These are phyloP conservation scores for Zaprionus bogoriensis DNA, from an alignment of 2,888 invertebrate species.

Conservation along the genomic window DNA sequence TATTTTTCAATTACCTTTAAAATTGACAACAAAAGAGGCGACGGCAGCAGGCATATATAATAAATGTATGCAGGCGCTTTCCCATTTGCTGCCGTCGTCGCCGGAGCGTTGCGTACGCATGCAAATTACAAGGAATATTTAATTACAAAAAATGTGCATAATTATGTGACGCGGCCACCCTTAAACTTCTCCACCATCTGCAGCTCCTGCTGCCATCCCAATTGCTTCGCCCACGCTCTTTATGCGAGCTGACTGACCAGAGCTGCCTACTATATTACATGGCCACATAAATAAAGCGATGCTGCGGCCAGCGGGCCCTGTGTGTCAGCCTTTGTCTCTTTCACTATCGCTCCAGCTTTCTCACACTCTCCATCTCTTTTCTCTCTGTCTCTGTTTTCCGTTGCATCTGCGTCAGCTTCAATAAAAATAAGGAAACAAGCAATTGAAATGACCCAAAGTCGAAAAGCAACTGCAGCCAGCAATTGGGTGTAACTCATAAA, in stretches of 20 bases:
- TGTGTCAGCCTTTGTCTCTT: background rate
- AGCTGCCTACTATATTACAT: slow-evolving; percentile 44
- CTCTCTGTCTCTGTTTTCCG: slow-evolving; percentile 6
- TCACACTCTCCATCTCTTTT: background rate
- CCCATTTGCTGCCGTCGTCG: slow-evolving; percentile 11
- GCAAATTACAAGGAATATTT: slow-evolving; percentile 81
- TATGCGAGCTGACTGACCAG: slow-evolving; percentile 7
- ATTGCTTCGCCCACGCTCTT: background rate
- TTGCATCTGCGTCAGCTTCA: slow-evolving; percentile 39
- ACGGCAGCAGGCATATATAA: slow-evolving; percentile 39
- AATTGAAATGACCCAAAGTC: slow-evolving; percentile 48
- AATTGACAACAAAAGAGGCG: slow-evolving; percentile 75
- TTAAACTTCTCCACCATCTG: background rate
- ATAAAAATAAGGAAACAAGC: slow-evolving; percentile 48
- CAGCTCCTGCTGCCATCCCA: background rate
- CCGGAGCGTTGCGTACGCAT: slow-evolving; percentile 48
- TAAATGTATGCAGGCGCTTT: slow-evolving; percentile 61
- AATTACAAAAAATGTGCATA: slow-evolving; percentile 81
- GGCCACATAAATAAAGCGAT: slow-evolving; percentile 65
- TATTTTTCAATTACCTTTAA: slow-evolving; percentile 78
- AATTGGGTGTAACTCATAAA: slow-evolving; percentile 1
- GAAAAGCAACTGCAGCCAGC: slow-evolving; percentile 19
- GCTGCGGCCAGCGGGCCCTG: slow-evolving; percentile 19
- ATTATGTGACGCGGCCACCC: slow-evolving; percentile 61
- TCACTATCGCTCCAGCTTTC: background rate